A percentile compares a stretch with the other conserved stretches of the same genome.
Evolutionary conservation across 2,797 vertebrate genomes (phyloP).

Genomic region (Borostomias antarcticus): DNA sequence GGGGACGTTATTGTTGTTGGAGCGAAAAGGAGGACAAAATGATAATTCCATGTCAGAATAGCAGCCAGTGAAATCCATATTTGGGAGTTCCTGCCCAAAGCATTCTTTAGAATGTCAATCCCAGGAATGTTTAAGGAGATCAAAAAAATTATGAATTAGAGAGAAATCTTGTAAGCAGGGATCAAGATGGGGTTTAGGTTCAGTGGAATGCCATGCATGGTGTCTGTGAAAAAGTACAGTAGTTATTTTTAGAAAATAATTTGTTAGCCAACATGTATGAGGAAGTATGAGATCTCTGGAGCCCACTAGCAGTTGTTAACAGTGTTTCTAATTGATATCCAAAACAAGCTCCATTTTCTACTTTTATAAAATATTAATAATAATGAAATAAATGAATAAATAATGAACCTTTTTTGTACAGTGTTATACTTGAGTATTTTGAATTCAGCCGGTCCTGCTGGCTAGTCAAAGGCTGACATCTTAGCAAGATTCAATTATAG

Average conservation of each 20-base stretch:
- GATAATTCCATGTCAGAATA: conserved; percentile 20
- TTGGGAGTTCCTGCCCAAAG: conserved; percentile 32
- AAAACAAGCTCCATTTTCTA: background rate
- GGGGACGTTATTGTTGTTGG: conserved; percentile 16
- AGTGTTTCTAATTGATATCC: background rate
- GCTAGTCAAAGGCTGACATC: conserved; percentile 29
- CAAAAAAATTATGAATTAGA: conserved; percentile 33
- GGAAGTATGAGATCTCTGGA: background rate
- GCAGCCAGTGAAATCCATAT: conserved; percentile 25
- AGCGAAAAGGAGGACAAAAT: conserved; percentile 18
- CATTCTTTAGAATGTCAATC: too few species aligned
- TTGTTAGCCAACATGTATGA: conserved; percentile 2
- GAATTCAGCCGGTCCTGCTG: conserved; percentile 26
- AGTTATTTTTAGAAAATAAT: conserved; percentile 25
- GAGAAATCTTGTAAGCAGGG: conserved; percentile 36
- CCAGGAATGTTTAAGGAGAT: conserved; percentile 30
- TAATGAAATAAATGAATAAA: background rate
- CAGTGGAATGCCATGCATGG: conserved; percentile 22
- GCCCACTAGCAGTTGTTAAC: background rate
- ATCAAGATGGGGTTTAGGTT: conserved; percentile 27
- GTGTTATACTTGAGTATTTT: too few species aligned
- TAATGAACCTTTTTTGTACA: too few species aligned
- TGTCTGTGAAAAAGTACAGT: conserved; percentile 9
- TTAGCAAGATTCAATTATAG: conserved; percentile 18
- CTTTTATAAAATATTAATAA: background rate